phyloP scores from a whole-genome alignment of 2,888 invertebrate genomes.

The Lasioglossum oenotherae region DNA sequence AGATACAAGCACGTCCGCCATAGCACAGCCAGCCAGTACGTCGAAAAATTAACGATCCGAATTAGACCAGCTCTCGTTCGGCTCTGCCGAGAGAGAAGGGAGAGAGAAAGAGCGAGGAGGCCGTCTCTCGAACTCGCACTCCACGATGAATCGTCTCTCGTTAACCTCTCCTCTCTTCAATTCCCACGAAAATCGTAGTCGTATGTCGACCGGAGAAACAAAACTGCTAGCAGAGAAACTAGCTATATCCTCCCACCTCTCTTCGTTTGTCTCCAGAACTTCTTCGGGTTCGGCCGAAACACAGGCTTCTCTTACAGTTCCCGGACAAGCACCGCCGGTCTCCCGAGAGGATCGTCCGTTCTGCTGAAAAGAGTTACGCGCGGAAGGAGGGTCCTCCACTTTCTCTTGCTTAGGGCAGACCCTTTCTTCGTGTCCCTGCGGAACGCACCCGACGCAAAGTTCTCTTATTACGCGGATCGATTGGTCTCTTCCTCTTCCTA shows the following conservation, averaged over 20 bases:
- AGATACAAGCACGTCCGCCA: slow-evolving; percentile 41
- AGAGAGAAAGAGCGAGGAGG: not conserved
- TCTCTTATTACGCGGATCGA: slow-evolving; percentile 69
- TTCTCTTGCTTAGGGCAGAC: slow-evolving; percentile 51
- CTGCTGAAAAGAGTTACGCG: slow-evolving; percentile 50
- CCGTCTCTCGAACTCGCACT: slow-evolving; percentile 7
- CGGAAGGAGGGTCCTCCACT: slow-evolving; percentile 61
- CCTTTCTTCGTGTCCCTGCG: slow-evolving; percentile 56
- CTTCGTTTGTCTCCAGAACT: not conserved
- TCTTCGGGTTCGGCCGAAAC: not conserved
- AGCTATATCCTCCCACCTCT: slow-evolving; percentile 18
- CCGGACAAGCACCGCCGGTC: slow-evolving; percentile 50
- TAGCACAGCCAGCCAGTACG: slow-evolving; percentile 1
- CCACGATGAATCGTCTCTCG: slow-evolving; percentile 22
- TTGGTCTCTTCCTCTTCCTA: slow-evolving; percentile 47
- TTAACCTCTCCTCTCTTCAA: slow-evolving; percentile 3
- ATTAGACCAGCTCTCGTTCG: not conserved
- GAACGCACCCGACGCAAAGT: slow-evolving; percentile 51
- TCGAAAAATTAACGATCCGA: slow-evolving; percentile 26
- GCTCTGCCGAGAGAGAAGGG: not conserved
- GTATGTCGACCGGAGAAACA: not conserved
- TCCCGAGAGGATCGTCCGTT: slow-evolving; percentile 63
- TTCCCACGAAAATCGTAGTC: not conserved
- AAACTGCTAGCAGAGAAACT: not conserved
- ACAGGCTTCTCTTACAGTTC: slow-evolving; percentile 23